Percentiles rank a stretch among this genome's conserved stretches.
phyloP scores from a whole-genome alignment of 2,113 vertebrate genomes.

The Mus pahari region DNA sequence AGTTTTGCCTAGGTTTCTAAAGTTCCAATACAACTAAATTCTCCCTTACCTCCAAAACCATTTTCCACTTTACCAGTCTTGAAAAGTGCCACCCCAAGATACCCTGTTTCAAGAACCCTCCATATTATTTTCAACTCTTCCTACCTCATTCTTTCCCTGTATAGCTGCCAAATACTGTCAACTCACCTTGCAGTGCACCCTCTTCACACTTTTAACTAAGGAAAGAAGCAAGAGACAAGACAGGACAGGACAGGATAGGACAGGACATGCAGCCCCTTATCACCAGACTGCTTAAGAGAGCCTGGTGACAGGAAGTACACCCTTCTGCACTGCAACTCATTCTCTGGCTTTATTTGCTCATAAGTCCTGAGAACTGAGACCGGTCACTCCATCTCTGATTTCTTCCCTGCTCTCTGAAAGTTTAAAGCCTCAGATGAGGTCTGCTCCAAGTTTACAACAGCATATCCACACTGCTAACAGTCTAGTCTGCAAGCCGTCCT shows the following conservation, averaged over 20 bases:
- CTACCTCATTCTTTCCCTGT: neutral
- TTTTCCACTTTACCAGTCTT: neutral
- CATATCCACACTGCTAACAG: neutral
- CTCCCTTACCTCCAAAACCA: neutral
- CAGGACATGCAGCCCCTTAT: neutral
- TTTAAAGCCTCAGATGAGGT: neutral
- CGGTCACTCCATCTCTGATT: neutral
- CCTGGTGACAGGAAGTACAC: neutral
- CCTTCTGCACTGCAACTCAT: neutral
- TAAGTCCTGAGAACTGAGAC: neutral
- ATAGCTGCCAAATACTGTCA: conserved; percentile 20
- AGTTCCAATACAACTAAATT: neutral
- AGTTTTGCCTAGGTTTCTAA: neutral
- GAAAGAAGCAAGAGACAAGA: neutral
- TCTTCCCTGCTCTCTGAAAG: neutral
- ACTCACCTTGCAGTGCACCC: neutral
- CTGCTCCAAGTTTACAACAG: neutral
- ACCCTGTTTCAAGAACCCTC: neutral
- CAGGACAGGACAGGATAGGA: neutral
- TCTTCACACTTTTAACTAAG: neutral
- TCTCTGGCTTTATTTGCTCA: neutral
- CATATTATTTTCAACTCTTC: neutral
- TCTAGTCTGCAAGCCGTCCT: neutral
- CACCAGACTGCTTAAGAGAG: neutral
- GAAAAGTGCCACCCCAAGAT: neutral